These are phyloP conservation scores for Gambusia yucatana DNA, from an alignment of 2,797 vertebrate genomes.

Conservation along the genomic window DNA sequence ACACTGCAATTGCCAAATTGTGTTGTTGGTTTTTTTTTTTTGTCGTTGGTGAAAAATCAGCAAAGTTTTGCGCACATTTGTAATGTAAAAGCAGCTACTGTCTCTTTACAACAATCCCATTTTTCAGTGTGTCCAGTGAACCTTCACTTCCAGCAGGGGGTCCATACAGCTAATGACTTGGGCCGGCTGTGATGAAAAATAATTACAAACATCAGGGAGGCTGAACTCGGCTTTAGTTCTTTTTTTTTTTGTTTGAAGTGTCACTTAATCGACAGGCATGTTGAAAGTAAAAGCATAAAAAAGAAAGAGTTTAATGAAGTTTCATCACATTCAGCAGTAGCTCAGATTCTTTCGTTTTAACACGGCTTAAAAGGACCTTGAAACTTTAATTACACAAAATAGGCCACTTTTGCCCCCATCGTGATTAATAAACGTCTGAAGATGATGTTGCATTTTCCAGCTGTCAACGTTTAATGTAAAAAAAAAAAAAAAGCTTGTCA, in stretches of 20 bases:
- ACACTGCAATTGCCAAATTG: too few species aligned
- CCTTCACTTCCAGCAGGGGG: background rate
- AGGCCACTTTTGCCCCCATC: background rate
- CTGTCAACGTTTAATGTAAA: background rate
- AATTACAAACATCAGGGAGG: background rate
- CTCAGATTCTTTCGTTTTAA: background rate
- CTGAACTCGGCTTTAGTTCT: background rate
- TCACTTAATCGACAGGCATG: background rate
- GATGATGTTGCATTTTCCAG: background rate
- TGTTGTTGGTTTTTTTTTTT: too few species aligned
- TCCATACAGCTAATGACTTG: background rate
- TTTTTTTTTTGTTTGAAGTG: too few species aligned
- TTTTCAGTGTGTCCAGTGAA: background rate
- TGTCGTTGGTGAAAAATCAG: too few species aligned
- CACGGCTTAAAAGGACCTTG: background rate
- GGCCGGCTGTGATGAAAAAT: background rate
- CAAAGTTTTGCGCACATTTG: too few species aligned
- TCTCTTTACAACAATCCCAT: background rate
- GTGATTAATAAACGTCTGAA: background rate
- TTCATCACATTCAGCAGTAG: background rate
- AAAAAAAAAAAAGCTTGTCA: too few species aligned
- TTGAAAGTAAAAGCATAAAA: background rate
- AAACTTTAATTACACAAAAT: slow-evolving; percentile 4
- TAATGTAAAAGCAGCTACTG: background rate
- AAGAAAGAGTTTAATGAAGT: background rate